Evolutionary conservation across 2,797 vertebrate species (phyloP).

Genomic region (Vipera ursinii): DNA sequence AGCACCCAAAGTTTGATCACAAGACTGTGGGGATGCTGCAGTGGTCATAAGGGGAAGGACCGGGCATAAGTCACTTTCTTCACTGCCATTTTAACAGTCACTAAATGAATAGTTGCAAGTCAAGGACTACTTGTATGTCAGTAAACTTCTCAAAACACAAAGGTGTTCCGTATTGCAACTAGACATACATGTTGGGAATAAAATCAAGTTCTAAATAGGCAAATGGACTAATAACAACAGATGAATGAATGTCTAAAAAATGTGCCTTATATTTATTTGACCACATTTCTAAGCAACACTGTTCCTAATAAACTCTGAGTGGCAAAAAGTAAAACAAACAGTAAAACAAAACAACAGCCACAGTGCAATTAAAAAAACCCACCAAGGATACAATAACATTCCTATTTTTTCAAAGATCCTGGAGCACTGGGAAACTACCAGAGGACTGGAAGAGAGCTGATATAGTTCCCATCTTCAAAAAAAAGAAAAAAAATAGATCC

Average conservation of each 20-base stretch:
- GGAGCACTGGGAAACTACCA: no score
- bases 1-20: neutral
- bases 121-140: neutral
- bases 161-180: neutral
- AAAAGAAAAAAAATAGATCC: no score
- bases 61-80: neutral
- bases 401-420: neutral
- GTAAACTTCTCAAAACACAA: neutral
- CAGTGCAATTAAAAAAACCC: neutral
- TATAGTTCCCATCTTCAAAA: no score
- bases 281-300: neutral
- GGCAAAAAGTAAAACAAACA: neutral
- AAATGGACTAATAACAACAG: neutral
- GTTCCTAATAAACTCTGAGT: neutral
- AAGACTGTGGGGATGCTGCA: neutral
- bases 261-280: neutral
- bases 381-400: neutral
- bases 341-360: neutral
- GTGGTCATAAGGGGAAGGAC: neutral
- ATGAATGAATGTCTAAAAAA: neutral
- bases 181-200: neutral
- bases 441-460: no score
- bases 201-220: neutral
- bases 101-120: neutral
- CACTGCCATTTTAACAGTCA: neutral